These are phyloP conservation scores for Drosophila rellima DNA, from an alignment of 2,888 invertebrate genomes.

Conservation along the genomic window DNA sequence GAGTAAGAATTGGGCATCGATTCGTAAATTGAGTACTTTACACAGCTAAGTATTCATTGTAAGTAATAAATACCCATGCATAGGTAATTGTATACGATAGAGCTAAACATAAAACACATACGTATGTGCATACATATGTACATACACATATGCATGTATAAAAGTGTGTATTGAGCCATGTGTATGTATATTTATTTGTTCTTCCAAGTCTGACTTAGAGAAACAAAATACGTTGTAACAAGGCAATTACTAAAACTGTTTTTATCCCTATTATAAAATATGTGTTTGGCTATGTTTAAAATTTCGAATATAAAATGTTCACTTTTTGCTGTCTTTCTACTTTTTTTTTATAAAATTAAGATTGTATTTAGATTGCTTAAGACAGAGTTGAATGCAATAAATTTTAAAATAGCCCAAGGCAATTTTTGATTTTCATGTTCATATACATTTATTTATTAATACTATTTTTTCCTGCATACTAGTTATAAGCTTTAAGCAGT, in stretches of 20 bases:
- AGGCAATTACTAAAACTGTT: not conserved
- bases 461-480: no score
- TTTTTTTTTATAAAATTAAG: slow-evolving; percentile 19
- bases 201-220: slow-evolving; percentile 28
- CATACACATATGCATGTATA: slow-evolving; percentile 1
- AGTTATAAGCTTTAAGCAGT: not conserved
- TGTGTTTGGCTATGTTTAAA: slow-evolving; percentile 13
- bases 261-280: not conserved
- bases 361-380: slow-evolving; percentile 38
- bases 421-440: not conserved
- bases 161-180: not conserved
- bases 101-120: slow-evolving; percentile 21
- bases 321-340: not conserved
- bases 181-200: slow-evolving; percentile 27
- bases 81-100: slow-evolving; percentile 16
- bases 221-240: slow-evolving; percentile 1
- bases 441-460: not conserved
- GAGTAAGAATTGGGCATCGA: slow-evolving; percentile 9
- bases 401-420: slow-evolving; percentile 44
- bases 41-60: slow-evolving; percentile 39
- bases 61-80: slow-evolving; percentile 30
- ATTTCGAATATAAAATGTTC: slow-evolving; percentile 22
- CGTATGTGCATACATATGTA: slow-evolving; percentile 9
- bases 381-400: slow-evolving; percentile 42
- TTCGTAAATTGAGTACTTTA: slow-evolving; percentile 53